Evolutionary conservation across 2,113 vertebrate genomes (phyloP).

Genomic region (Pluvialis apricaria): DNA sequence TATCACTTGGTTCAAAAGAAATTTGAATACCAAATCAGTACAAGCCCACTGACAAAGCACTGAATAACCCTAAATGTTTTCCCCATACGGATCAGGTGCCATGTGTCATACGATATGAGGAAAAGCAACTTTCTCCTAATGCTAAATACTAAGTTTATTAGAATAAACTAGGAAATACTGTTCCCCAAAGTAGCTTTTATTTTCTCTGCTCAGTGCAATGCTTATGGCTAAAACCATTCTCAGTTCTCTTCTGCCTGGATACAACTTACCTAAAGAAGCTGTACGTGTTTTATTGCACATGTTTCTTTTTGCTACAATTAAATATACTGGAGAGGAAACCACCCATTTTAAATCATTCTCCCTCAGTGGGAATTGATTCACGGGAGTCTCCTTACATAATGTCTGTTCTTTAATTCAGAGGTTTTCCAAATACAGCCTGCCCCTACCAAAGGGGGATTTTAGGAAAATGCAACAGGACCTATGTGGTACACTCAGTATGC

Average conservation of each 20-base stretch:
- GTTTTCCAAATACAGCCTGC: neutral
- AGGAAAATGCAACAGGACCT: neutral
- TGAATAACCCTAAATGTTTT: neutral
- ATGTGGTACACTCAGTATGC: neutral
- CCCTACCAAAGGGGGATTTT: neutral
- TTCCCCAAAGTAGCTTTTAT: neutral
- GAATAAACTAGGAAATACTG: neutral
- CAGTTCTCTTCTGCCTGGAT: neutral
- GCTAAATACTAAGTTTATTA: neutral
- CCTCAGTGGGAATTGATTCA: neutral
- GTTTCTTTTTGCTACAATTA: neutral
- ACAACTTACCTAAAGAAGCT: neutral
- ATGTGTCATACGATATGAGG: neutral
- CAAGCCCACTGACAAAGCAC: neutral
- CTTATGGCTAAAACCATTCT: neutral
- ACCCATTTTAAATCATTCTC: fast-evolving
- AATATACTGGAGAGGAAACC: neutral
- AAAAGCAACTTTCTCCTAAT: neutral
- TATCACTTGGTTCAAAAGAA: neutral
- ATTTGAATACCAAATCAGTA: neutral
- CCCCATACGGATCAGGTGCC: neutral
- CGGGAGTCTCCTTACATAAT: neutral
- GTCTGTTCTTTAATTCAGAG: neutral
- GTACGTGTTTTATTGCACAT: neutral
- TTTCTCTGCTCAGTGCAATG: neutral